Evolutionary conservation across 2,888 invertebrate genomes (phyloP), one percentile per base, ranked within the genome.

Genomic region (Leucozona laternaria): DNA sequence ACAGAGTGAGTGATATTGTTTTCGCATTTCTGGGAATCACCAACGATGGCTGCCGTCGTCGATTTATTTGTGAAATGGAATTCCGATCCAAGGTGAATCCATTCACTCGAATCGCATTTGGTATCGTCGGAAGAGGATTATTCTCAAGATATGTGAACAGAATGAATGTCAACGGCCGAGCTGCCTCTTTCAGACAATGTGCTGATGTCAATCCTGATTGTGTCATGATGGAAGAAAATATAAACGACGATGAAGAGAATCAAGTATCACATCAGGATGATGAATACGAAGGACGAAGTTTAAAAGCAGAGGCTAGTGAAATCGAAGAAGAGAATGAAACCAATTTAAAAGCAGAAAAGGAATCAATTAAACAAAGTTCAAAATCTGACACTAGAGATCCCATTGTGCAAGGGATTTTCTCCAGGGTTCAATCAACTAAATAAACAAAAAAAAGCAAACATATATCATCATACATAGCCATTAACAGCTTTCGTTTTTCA

Each of bases 31-130:
- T 93, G 89, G 92, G 92, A 0, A 89, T 92, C 37, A 91, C 91
- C 71, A 90, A 92, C 4, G 89, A 90, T 10, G 91, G 91, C 7
- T 94, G 94, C 78, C 93, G 93, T 84, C 93, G 91, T 81, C 93
- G 93, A 79, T 94, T 94, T 88, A 91, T 94, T 10, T 94, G 94
- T 81, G 93, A 94, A 91, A 92, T 93, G 89, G 93, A 94, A 87
- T 93, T 92, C 85, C 92, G 91, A 34, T 92, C 93, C 2, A 92
- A 91, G 78, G 83, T 89, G 10, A 93, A 92, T 90, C 90, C 92
- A 11, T 64, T 92, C 50, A 91, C 91, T 3, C 89, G 90, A 77
- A 91, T 92, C 90, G 92, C 91, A 8, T 92, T 92, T 87, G 90
- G 92, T 17, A 89, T 93, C 37, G 89, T 93, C n/a, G 92, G 92